Base-by-base conservation (phyloP, 2,888 invertebrate genomes). In the Drosophila lacicola region DNA sequence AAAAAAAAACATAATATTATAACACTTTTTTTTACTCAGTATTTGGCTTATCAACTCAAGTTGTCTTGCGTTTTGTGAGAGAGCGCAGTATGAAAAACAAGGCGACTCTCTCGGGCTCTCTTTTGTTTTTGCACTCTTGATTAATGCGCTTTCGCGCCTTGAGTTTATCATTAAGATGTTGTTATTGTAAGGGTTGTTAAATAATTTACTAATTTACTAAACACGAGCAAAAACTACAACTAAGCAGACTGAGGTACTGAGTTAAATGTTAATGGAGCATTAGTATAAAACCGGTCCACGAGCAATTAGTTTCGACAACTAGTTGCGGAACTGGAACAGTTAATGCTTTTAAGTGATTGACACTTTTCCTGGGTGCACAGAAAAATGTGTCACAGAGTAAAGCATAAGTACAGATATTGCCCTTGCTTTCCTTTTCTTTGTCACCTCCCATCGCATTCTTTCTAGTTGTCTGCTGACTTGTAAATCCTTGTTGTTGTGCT, bases 1-100 rank as follows among this genome's bases (percentile, higher is more conserved):
- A 11, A 34, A 10, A 34, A 10, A 3, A 36, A 36, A 36, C 13
- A 9, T n/a, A 41, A 44, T 70, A 42, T 34, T 19, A 11, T 33
- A 47, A 21, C n/a, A 44, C n/a, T 41, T 51, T 49, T 58, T 51
- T 47, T 4, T 36, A 14, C 11, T 49, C 5, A 42, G 2, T 45
- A 44, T 54, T 71, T 74, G 33, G n/a, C 65, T 76, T 78, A 76
- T 76, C 76, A 79, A 69, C 51, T 46, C 13, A 49, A 73, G 39
- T 49, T 42, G 34, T 45, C 45, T 44, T 67, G 42, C 46, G 14
- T 37, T 66, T 37, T 50, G 13, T 21, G 34, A 53, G 65, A 55
- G 62, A 37, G 39, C 41, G 9, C 8, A 39, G 36, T 50, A 39
- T 14, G 17, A 44, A 37, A 33, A 33, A 25, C 39, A 61, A 58